A percentile compares a stretch with the other conserved stretches of the same genome.
These are phyloP conservation scores for Intellagama lesueurii DNA, from an alignment of 2,797 vertebrate genomes.

Conservation along the genomic window DNA sequence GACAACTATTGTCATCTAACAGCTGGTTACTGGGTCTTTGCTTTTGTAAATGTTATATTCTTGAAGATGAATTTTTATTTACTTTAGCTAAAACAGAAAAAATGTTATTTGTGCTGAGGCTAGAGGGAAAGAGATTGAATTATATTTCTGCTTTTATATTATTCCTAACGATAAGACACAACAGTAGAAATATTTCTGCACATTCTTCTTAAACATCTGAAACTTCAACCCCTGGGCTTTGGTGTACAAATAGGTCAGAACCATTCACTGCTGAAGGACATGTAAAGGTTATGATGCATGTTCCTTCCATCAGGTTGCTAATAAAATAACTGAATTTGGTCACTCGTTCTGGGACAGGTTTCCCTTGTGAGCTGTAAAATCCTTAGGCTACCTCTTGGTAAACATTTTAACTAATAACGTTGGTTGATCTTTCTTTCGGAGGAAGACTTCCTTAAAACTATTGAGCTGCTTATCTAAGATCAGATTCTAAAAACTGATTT, in stretches of 20 bases:
- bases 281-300: constrained; percentile 47
- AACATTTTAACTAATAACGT: not conserved
- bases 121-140: constrained; percentile 51
- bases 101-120: constrained; percentile 28
- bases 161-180: constrained; percentile 54
- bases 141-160: constrained; percentile 35
- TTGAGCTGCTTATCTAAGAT: constrained; percentile 17
- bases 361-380: not conserved
- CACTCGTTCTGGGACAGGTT: constrained; percentile 37
- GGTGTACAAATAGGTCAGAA: constrained; percentile 39
- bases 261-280: constrained; percentile 50
- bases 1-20: constrained; percentile 61
- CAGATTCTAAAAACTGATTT: not conserved
- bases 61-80: constrained; percentile 68
- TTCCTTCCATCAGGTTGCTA: constrained; percentile 25
- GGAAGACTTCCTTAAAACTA: constrained; percentile 42
- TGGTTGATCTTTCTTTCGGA: constrained; percentile 24
- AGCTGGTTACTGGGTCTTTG: constrained; percentile 62
- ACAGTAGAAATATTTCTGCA: constrained; percentile 59
- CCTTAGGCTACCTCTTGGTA: constrained; percentile 3
- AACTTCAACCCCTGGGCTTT: constrained; percentile 57
- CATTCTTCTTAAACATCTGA: constrained; percentile 60
- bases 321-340: constrained; percentile 6
- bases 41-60: constrained; percentile 64
- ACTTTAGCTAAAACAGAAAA: constrained; percentile 55